Percentiles rank a stretch among this genome's conserved stretches.
phyloP scores from a whole-genome alignment of 2,113 vertebrate genomes.

The Peromyscus polionotus region DNA sequence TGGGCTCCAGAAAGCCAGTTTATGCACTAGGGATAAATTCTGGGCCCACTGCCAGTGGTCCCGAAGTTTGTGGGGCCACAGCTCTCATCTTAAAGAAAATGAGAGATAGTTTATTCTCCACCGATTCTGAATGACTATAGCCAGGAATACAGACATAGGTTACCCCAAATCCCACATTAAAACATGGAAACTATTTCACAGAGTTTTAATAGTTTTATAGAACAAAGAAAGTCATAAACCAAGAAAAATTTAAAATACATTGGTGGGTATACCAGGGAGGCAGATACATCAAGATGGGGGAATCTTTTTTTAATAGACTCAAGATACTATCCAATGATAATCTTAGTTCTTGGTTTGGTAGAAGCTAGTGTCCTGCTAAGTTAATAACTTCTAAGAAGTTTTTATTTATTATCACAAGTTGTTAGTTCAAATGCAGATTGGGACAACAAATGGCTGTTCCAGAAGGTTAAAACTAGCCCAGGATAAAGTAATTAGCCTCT shows the following conservation, averaged over 20 bases:
- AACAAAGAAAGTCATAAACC: neutral
- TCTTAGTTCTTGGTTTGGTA: neutral
- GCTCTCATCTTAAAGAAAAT: neutral
- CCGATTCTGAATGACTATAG: neutral
- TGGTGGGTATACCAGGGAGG: neutral
- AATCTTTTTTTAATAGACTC: neutral
- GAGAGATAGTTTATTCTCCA: neutral
- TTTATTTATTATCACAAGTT: neutral
- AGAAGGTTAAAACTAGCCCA: neutral
- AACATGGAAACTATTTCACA: neutral
- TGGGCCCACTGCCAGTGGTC: too few relatives aligned
- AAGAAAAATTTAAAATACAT: neutral
- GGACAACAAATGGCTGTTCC: neutral
- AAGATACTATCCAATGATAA: neutral
- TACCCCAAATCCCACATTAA: neutral
- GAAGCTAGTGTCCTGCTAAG: neutral
- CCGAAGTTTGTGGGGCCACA: too few relatives aligned
- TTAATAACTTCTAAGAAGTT: neutral
- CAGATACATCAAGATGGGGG: neutral
- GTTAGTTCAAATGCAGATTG: neutral
- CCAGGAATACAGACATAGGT: neutral
- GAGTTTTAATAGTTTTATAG: neutral
- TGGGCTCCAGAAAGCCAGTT: too few relatives aligned
- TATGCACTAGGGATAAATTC: too few relatives aligned
- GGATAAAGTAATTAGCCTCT: neutral